phyloP scores from a whole-genome alignment of 1,140 invertebrate genomes.

The Drosophila busckii region DNA sequence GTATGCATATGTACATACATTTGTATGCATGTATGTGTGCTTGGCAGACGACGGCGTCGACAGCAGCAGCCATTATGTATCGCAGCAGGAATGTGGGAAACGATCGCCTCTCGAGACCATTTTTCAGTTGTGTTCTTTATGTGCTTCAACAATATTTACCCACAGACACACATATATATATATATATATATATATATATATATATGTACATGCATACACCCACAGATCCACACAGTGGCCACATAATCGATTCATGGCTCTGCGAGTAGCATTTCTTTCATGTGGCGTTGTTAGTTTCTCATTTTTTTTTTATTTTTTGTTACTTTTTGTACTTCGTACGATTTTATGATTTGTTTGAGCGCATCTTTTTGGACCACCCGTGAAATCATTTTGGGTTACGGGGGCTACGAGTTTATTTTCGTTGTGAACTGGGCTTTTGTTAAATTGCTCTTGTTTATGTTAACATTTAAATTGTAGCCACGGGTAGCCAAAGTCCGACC shows the following conservation, averaged over 20 bases:
- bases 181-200: conserved; percentile 36
- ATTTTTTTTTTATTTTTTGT: conserved; percentile 23
- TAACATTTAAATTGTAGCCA: conserved; percentile 78
- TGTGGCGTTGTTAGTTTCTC: conserved; percentile 72
- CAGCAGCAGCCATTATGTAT: conserved; percentile 74
- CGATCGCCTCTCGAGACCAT: conserved; percentile 65
- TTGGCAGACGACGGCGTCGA: conserved; percentile 49
- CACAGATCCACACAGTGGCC: conserved; percentile 46
- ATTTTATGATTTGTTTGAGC: conserved; percentile 78
- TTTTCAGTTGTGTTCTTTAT: conserved; percentile 44
- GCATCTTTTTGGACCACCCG: conserved; percentile 73
- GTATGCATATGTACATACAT: conserved; percentile 19
- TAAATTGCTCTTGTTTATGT: conserved; percentile 79
- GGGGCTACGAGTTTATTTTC: conserved; percentile 28
- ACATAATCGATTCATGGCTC: conserved; percentile 77
- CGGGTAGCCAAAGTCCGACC: conserved; percentile 57
- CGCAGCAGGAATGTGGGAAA: conserved; percentile 75
- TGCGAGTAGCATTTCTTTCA: conserved; percentile 74
- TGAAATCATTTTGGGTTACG: conserved; percentile 73
- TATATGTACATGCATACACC: conserved; percentile 39
- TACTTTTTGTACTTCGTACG: conserved; percentile 36
- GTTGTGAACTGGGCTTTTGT: conserved; percentile 54
- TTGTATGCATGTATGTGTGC: conserved; percentile 21
- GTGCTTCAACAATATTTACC: conserved; percentile 35
- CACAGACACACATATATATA: conserved; percentile 28